Evolutionary conservation across 2,797 vertebrate species (phyloP), one percentile per base, ranked within the genome.

Genomic region (Crenuchus spilurus): DNA sequence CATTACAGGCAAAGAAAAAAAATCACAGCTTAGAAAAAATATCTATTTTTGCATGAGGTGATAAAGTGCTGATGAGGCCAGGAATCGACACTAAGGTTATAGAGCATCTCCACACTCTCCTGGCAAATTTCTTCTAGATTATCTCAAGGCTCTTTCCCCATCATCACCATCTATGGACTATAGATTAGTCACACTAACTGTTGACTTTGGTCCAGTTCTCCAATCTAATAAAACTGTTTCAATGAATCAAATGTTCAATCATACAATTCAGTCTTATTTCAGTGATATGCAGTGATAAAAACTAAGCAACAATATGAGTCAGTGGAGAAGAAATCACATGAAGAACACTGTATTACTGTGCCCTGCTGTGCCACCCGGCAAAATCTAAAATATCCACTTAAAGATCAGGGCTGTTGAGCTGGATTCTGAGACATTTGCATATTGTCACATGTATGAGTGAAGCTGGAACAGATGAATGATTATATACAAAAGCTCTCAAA

Each of bases 11-110:
- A 84, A 69, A 80, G n/a, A 1, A 33, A 31, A 49, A 64, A 55
- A 68, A 66, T 42, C 46, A 78, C 72, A 79, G 83, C 81, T 86
- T 87, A 86, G 86, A 76, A 84, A 90, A 87, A 91, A 85, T 87
- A 74, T 85, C 84, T 88, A 88, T 88, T 91, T 88, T 86, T 80
- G 71, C 76, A 81, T 30, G 51, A 28, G 51, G 73, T 83, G 82
- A 84, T 87, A 85, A 92, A 87, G 82, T 87, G 86, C 86, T 87
- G 86, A 90, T 85, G 76, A 82, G 69, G 80, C 70, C 1, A 74
- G 70, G 83, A 35, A 72, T 62, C 60, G 83, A 81, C 66, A 78
- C 85, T 82, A 82, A 84, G 85, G 85, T 83, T 82, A 75, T 70
- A 80, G 82, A 88, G 88, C 83, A 85, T 78, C 76, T 83, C 86